Conservation (phyloP, 2,888 invertebrate species). For the Chrysodeixis includens region DNA sequence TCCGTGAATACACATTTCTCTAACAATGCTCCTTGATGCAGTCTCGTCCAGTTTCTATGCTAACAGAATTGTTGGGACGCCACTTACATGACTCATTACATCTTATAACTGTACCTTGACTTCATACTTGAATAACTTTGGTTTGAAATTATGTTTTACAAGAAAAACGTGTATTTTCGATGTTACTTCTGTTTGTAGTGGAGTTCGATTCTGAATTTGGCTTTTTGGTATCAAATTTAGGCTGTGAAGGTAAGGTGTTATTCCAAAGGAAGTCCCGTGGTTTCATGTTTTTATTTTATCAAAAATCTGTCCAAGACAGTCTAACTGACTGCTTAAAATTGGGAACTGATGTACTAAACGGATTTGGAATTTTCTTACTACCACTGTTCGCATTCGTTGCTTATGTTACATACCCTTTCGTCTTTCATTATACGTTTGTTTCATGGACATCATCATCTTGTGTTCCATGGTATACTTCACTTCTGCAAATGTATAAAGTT, state of each 20-base stretch:
- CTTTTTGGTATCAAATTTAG: background rate
- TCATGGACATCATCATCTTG: slow-evolving; percentile 15
- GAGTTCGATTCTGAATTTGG: background rate
- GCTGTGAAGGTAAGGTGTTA: background rate
- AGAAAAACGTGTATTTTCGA: no score
- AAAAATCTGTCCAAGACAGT: no score
- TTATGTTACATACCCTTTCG: no score
- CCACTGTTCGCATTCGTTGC: no score
- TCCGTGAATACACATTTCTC: slow-evolving; percentile 6
- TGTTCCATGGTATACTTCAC: slow-evolving; percentile 15
- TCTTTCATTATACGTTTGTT: background rate
- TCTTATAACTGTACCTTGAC: slow-evolving; percentile 7
- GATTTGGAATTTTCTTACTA: no score
- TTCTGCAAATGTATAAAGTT: slow-evolving; percentile 23
- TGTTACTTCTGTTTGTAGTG: no score
- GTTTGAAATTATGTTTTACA: slow-evolving; percentile 16
- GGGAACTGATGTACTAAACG: no score
- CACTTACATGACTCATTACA: slow-evolving; percentile 36
- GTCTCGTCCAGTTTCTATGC: slow-evolving; percentile 18
- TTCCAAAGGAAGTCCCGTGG: no score
- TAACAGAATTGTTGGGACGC: slow-evolving; percentile 28
- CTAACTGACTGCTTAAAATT: no score
- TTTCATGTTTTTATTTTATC: no score
- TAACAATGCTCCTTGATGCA: slow-evolving; percentile 6
- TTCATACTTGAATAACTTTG: slow-evolving; percentile 23